phyloP scores from a whole-genome alignment of 2,888 invertebrate species.

The Conus canariensis region DNA sequence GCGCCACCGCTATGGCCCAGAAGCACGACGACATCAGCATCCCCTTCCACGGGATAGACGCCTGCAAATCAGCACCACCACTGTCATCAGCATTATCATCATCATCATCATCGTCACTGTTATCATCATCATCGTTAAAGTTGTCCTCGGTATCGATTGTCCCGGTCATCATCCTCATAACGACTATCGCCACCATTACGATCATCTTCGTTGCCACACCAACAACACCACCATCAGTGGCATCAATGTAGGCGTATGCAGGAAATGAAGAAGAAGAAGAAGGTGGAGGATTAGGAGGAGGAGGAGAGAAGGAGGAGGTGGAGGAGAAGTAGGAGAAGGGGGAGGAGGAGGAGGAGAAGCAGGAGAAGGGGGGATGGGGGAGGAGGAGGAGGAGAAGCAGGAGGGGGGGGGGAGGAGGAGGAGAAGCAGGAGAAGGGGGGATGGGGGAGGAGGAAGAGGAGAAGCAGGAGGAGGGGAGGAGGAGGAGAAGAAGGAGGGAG shows the following conservation, averaged over 20 bases:
- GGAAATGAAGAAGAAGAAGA: no score
- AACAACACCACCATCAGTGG: not conserved
- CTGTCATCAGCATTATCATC: slow-evolving; percentile 31
- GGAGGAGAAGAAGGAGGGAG: no score
- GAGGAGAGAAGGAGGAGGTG: no score
- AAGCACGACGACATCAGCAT: slow-evolving; percentile 51
- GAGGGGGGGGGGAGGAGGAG: no score
- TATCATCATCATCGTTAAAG: not conserved
- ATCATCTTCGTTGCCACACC: not conserved
- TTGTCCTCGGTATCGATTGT: not conserved
- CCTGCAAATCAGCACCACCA: slow-evolving; percentile 13
- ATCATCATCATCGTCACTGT: not conserved
- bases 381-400: no score
- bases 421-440: no score
- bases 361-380: no score
- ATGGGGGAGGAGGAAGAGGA: no score
- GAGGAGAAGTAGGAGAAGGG: no score
- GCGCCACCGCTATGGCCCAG: slow-evolving; percentile 51
- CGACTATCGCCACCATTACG: not conserved
- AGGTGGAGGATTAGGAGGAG: no score
- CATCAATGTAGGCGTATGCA: not conserved
- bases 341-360: no score
- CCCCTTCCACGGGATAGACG: slow-evolving; percentile 44
- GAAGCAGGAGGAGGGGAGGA: no score
- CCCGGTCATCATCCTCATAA: not conserved